These are phyloP conservation scores for Saguinus imperator DNA, from an alignment of 2,113 vertebrate species.

Conservation along the genomic window DNA sequence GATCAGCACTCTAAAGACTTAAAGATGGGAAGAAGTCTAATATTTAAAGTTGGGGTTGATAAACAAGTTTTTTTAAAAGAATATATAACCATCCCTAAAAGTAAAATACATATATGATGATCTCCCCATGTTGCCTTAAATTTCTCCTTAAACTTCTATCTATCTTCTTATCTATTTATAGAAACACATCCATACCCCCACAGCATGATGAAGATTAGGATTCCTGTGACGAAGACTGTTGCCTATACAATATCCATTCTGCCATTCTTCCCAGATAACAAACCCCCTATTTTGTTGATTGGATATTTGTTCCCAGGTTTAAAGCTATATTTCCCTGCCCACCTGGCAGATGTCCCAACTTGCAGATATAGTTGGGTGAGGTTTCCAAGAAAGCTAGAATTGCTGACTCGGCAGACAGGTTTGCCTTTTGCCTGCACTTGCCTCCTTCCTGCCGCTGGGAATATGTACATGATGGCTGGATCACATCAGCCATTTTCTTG, in stretches of 20 bases:
- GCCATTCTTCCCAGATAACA: background rate
- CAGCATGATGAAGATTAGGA: background rate
- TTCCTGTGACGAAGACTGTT: background rate
- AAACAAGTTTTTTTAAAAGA: background rate
- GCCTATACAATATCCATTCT: background rate
- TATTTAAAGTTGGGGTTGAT: conserved; percentile 33
- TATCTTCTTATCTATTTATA: background rate
- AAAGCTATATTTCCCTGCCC: background rate
- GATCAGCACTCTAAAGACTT: background rate
- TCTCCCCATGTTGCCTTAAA: background rate
- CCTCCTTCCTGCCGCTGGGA: background rate
- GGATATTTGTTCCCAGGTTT: background rate
- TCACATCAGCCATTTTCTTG: background rate
- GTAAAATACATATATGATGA: background rate
- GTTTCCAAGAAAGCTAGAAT: background rate
- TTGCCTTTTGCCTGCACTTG: background rate
- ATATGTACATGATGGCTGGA: background rate
- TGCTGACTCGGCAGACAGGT: background rate
- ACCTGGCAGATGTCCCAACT: background rate
- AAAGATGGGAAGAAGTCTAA: background rate
- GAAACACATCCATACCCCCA: background rate
- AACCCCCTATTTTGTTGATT: background rate
- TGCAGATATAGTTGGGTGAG: background rate
- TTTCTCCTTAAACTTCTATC: background rate
- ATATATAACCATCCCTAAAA: background rate